Base-by-base conservation (phyloP, 1,140 invertebrate species). In the Nasonia giraulti region DNA sequence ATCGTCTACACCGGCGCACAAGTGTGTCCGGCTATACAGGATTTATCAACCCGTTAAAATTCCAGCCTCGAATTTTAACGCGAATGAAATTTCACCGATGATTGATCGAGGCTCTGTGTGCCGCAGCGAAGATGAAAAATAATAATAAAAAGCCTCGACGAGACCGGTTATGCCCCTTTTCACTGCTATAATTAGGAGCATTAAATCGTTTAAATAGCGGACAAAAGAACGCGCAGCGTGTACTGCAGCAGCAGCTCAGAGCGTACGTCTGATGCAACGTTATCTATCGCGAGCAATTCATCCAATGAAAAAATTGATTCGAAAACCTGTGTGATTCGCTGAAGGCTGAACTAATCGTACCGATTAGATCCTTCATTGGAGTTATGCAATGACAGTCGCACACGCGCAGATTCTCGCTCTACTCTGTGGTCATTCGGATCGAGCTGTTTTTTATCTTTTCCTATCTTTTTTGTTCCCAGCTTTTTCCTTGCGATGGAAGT, bases 291-390 rank as follows among this genome's bases (percentile, higher is more conserved):
- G 37, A 74, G 75, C 82, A 76, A 85, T 85, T 81, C 77, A 75
- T 69, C 40, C 83, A 76, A 81, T 80, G 73, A 85, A 80, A 66
- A 83, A 73, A 78, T 74, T 80, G 69, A 75, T 73, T 80, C 83
- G 55, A 85, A 80, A 80, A 85, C 78, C 73, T 80, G 78, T 76
- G 78, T 10, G 78, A 80, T 80, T 80, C 47, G 50, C 27, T 44
- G 69, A 85, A 81, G 78, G 83, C 78, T 66, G 73, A 85, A 85
- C 66, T 76, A 80, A 81, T 85, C 37, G 5, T n/a, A 14, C 33
- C 73, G 3, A 80, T 80, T 85, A 68, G 79, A 81, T 80, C 68
- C 69, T 55, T 44, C 40, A 20, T 68, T 80, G 20, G 27, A 68
- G 78, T 80, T 80, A 80, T 33, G 69, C 77, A 80, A 80, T 80